A percentile compares a stretch with the other conserved stretches of the same genome.
Evolutionary conservation across 1,140 invertebrate genomes (phyloP).

Genomic region (Zaprionus lachaisei): DNA sequence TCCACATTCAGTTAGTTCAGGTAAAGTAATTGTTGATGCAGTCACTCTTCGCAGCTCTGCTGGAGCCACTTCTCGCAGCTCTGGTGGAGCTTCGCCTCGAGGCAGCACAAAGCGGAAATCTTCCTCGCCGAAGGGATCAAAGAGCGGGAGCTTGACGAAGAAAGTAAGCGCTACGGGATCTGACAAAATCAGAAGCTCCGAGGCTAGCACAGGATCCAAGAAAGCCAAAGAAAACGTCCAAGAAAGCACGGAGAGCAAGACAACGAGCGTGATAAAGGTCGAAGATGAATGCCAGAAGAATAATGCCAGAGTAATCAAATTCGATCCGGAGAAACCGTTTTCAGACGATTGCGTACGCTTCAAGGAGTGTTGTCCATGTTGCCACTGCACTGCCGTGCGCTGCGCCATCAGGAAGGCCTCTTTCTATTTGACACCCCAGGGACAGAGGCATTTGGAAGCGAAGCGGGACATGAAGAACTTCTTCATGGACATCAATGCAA

Average conservation of each 20-base stretch:
- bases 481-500: conserved; percentile 60
- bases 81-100: no score
- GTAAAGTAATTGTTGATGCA: not conserved
- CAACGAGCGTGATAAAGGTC: not conserved
- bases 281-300: not conserved
- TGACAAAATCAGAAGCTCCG: no score
- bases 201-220: no score
- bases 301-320: not conserved
- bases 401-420: conserved; percentile 29
- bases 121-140: not conserved
- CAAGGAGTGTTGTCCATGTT: conserved; percentile 51
- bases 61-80: not conserved
- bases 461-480: conserved; percentile 60
- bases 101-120: not conserved
- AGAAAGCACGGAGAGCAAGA: not conserved
- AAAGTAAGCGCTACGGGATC: no score
- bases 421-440: conserved; percentile 51
- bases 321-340: not conserved
- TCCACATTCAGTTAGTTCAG: not conserved
- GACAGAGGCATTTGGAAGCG: conserved; percentile 43
- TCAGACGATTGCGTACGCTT: conserved; percentile 37
- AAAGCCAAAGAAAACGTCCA: no score
- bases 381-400: conserved; percentile 57
- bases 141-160: no score
- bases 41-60: not conserved